phyloP scores from a whole-genome alignment of 2,113 vertebrate species.

The Equus quagga region DNA sequence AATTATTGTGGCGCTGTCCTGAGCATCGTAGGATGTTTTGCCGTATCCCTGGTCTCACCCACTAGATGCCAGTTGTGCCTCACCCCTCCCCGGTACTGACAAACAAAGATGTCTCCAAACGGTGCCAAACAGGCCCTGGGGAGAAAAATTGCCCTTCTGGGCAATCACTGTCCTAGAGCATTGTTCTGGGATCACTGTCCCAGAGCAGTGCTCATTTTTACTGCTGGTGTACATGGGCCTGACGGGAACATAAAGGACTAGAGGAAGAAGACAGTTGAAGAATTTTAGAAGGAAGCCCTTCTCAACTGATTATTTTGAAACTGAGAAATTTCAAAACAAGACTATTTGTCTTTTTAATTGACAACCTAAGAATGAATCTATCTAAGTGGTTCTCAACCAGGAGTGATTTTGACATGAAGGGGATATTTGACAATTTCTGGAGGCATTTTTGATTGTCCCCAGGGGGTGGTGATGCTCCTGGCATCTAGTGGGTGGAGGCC shows the following conservation, averaged over 20 bases:
- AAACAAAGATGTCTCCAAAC: neutral
- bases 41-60: neutral
- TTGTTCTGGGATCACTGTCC: neutral
- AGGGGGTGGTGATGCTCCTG: neutral
- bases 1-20: neutral
- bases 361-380: neutral
- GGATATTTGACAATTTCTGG: too few species aligned
- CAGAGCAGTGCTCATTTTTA: neutral
- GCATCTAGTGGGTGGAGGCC: neutral
- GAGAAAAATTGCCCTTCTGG: neutral
- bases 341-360: neutral
- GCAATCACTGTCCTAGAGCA: neutral
- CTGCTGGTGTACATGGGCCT: neutral
- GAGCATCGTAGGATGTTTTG: neutral
- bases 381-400: neutral
- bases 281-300: neutral
- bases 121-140: neutral
- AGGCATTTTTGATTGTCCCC: too few species aligned
- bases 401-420: too few species aligned
- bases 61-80: neutral
- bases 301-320: constrained; percentile 27
- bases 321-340: neutral
- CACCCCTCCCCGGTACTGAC: neutral
- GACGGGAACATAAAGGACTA: neutral
- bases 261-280: neutral